A percentile compares a stretch with the other conserved stretches of the same genome.
Evolutionary conservation across 1,140 invertebrate genomes (phyloP).

Genomic region (Muscidifurax raptorellus): DNA sequence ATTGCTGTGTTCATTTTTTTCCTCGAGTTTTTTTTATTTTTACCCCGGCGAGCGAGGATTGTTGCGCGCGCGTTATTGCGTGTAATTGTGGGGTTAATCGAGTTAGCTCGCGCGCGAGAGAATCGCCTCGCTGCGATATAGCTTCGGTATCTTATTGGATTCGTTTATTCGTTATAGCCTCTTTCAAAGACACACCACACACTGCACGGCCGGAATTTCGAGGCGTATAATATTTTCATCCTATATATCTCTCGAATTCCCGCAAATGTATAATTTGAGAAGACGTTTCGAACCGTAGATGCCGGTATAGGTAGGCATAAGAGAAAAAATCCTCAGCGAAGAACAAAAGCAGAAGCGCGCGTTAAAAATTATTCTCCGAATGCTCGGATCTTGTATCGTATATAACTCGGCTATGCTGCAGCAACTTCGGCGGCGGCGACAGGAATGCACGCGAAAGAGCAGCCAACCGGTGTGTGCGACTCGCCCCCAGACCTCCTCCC

Average conservation of each 20-base stretch:
- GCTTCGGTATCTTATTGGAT: too few species aligned
- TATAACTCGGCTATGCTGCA: background rate
- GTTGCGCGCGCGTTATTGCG: background rate
- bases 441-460: background rate
- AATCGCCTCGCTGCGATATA: background rate
- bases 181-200: too few species aligned
- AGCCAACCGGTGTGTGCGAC: background rate
- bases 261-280: too few species aligned
- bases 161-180: too few species aligned
- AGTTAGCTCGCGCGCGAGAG: background rate
- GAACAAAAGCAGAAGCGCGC: background rate
- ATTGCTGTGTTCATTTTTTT: background rate
- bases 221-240: too few species aligned
- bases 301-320: background rate
- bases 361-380: conserved; percentile 12
- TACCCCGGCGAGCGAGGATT: background rate
- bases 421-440: background rate
- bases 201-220: too few species aligned
- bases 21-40: background rate
- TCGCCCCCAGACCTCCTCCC: background rate
- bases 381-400: conserved; percentile 13
- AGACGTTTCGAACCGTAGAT: too few species aligned
- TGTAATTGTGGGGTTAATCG: background rate
- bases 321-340: background rate
- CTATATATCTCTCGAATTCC: too few species aligned